phyloP scores from a whole-genome alignment of 2,797 vertebrate genomes.

The Meda fulgida region DNA sequence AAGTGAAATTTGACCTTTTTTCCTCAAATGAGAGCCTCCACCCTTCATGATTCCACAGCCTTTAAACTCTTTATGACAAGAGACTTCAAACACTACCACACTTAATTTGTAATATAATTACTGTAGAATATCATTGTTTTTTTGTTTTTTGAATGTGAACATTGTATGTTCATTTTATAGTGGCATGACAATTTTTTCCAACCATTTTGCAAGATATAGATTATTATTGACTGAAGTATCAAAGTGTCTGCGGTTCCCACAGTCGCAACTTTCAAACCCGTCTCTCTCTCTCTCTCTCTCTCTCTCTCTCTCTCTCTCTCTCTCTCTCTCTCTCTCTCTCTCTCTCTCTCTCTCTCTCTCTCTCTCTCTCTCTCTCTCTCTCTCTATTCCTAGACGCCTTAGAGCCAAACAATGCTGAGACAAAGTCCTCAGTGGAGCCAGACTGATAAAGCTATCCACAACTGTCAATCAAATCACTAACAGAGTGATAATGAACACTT shows the following conservation, averaged over 20 bases:
- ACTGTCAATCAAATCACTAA: constrained; percentile 71
- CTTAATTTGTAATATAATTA: background rate
- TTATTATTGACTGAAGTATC: constrained; percentile 37
- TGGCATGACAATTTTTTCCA: background rate
- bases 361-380: constrained; percentile 28
- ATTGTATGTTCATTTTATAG: background rate
- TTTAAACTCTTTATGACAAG: constrained; percentile 1
- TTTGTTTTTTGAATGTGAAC: background rate
- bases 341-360: no score
- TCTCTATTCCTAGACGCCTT: constrained; percentile 64
- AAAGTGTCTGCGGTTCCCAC: constrained; percentile 62
- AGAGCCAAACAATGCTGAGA: constrained; percentile 68
- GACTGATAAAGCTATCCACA: constrained; percentile 71
- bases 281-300: constrained; percentile 31
- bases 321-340: constrained; percentile 25
- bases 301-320: constrained; percentile 38
- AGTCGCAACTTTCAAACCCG: constrained; percentile 50
- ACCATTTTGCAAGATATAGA: constrained; percentile 18
- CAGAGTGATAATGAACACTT: constrained; percentile 56
- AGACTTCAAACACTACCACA: background rate
- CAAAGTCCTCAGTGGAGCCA: constrained; percentile 68
- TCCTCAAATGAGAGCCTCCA: constrained; percentile 22
- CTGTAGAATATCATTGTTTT: background rate
- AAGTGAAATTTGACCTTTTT: constrained; percentile 56
- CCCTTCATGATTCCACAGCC: constrained; percentile 1